Percentiles rank a stretch among this genome's conserved stretches.
These are phyloP conservation scores for Enteromius treurensis DNA, from an alignment of 2,797 vertebrate species.

Conservation along the genomic window DNA sequence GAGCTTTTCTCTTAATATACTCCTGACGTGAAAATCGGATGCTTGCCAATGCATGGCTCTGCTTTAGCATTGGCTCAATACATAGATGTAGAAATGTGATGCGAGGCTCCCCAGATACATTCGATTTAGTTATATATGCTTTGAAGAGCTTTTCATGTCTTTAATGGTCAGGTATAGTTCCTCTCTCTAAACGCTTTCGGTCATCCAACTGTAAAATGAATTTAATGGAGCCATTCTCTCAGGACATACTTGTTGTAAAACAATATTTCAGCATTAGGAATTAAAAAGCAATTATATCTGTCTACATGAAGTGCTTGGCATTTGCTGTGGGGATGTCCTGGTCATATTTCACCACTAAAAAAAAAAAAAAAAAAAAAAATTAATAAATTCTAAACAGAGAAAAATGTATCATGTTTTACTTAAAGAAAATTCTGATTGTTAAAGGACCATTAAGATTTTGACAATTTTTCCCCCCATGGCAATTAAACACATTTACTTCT, in stretches of 20 bases:
- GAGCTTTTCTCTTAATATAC: not conserved
- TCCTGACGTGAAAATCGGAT: not conserved
- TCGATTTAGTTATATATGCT: constrained; percentile 4
- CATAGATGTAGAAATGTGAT: not conserved
- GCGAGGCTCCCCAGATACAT: not conserved
- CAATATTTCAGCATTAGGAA: constrained; percentile 26
- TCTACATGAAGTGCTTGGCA: constrained; percentile 54
- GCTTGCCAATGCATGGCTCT: constrained; percentile 2
- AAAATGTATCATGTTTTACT: not conserved
- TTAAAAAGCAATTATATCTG: constrained; percentile 11
- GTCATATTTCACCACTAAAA: constrained; percentile 17
- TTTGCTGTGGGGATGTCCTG: constrained; percentile 41
- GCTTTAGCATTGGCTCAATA: not conserved
- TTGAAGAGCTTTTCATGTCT: constrained; percentile 14
- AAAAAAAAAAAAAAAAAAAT: not conserved
- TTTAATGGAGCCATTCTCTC: constrained; percentile 63
- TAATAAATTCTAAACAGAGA: not conserved
- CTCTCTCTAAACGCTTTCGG: constrained; percentile 62
- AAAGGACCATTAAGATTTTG: not conserved
- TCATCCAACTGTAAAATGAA: constrained; percentile 73
- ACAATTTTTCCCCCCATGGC: not conserved
- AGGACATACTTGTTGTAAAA: constrained; percentile 31
- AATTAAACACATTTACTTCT: not conserved
- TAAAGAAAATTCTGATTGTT: not conserved
- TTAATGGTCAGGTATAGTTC: constrained; percentile 29